Base-by-base conservation (phyloP, 1,140 invertebrate genomes). In the Nilaparvata lugens region DNA sequence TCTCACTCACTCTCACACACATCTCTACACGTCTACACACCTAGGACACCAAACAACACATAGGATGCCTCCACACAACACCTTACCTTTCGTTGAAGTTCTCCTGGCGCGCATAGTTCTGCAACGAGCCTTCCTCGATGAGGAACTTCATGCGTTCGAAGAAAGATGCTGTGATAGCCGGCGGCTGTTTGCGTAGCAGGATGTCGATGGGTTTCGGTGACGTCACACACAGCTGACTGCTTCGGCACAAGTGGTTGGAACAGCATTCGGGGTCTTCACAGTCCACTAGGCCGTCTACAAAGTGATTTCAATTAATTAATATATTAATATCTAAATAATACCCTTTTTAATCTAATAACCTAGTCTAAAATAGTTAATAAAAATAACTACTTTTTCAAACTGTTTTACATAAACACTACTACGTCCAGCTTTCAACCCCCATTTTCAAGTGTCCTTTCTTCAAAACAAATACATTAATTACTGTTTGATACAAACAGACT, bases 241-340 rank as follows among this genome's bases (percentile, higher is more conserved):
- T 85, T 63, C 85, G 82, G 74, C 96, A 99, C 2, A 83, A 78
- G 31, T 83, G 75, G 70, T 83, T 86, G 48, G 83, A 80, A 74
- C 95, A 97, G 75, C 97, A 99, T 77, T 98, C 96, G 0, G 94
- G 93, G 78, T 99, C 97, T 71, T 95, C 90, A 72, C 97, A 99
- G 75, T 99, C 96, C 28, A 87, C 82, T 53, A 98, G 81, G 61
- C 94, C 94, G 82, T 99, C 96, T 97, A 73, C n/a, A n/a, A n/a
- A n/a, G n/a, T n/a, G n/a, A n/a, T n/a, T n/a, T n/a, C n/a, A n/a
- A 24, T 51, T 35, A 16, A 9, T 14, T 57, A 7, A 19, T 2
- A 18, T 42, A 14, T 2, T 42, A 24, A 57, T 14, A 57, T 6
- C 14, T 13, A 24, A 21, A 9, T 13, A 55, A 25, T 24, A 11